Evolutionary conservation across 2,888 invertebrate genomes (phyloP).

Genomic region (Willowsia nigromaculata): DNA sequence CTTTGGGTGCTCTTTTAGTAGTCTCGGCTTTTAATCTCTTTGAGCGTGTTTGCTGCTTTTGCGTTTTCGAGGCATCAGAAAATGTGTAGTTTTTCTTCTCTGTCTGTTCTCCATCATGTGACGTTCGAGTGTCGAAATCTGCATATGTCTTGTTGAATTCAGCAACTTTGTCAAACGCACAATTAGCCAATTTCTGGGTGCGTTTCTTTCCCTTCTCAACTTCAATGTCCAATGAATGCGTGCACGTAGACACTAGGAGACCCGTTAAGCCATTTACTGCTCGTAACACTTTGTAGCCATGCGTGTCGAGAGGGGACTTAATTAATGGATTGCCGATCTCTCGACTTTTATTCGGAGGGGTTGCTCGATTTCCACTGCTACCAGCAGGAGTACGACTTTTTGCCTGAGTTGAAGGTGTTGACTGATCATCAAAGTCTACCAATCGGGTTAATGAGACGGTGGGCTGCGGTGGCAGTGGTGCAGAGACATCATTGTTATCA

Average conservation of each 20-base stretch:
- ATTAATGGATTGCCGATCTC: neutral
- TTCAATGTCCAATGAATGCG: neutral
- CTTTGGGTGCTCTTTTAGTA: neutral
- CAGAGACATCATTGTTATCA: too few species aligned
- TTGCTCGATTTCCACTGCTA: too few species aligned
- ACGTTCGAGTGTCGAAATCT: neutral
- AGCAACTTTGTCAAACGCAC: neutral
- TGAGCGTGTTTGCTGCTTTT: neutral
- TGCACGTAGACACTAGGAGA: conserved; percentile 49
- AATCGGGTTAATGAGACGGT: too few species aligned
- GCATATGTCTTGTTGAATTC: conserved; percentile 40
- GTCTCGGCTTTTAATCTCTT: neutral
- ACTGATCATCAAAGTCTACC: too few species aligned
- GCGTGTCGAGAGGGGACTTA: conserved; percentile 58
- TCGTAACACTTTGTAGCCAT: conserved; percentile 37
- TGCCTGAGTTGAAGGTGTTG: too few species aligned
- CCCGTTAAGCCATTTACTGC: conserved; percentile 11
- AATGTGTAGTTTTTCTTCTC: neutral
- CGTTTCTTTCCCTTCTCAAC: neutral
- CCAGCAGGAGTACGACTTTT: too few species aligned
- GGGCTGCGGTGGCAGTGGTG: too few species aligned
- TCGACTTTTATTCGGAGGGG: neutral
- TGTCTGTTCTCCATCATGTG: neutral
- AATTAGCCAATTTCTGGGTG: neutral
- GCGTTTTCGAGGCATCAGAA: neutral